Evolutionary conservation across 1,140 invertebrate species (phyloP).

Genomic region (Holcopasites calliopsidis): DNA sequence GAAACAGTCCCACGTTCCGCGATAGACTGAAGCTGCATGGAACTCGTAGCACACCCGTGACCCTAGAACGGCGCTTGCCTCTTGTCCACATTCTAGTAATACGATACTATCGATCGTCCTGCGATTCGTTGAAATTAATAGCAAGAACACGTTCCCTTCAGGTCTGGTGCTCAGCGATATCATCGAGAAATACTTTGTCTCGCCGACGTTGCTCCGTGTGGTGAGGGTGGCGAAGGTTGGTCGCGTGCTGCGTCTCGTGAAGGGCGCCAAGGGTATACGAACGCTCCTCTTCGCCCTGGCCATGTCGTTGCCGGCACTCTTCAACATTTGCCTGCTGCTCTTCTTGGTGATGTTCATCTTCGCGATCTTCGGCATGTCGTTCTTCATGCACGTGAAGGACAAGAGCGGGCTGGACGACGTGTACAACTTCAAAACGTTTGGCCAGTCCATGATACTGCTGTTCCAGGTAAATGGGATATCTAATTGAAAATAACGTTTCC

Average conservation of each 20-base stretch:
- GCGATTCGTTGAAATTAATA: neutral
- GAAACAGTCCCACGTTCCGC: neutral
- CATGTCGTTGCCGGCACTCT: constrained; percentile 98
- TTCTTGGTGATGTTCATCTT: constrained; percentile 99
- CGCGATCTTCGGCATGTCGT: constrained; percentile 99
- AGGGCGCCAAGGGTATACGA: constrained; percentile 98
- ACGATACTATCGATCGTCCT: neutral
- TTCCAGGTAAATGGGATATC: no score
- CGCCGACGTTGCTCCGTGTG: constrained; percentile 97
- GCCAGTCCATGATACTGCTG: constrained; percentile 97
- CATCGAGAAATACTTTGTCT: constrained; percentile 98
- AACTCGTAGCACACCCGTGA: neutral
- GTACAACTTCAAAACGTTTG: constrained; percentile 99
- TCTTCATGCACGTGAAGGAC: constrained; percentile 98
- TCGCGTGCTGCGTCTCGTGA: constrained; percentile 96
- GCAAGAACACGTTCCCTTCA: constrained; percentile 71
- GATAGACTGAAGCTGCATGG: constrained; percentile 20
- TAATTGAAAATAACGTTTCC: no score
- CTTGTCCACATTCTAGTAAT: neutral
- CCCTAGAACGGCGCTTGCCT: neutral
- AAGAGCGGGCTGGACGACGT: constrained; percentile 96
- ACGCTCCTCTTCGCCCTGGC: constrained; percentile 98
- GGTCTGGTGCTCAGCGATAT: constrained; percentile 97
- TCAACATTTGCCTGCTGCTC: constrained; percentile 98
- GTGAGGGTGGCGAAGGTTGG: constrained; percentile 99